Evolutionary conservation across 2,888 invertebrate genomes (phyloP), one percentile per base, ranked within the genome.

Genomic region (Ryuthela nishihirai): DNA sequence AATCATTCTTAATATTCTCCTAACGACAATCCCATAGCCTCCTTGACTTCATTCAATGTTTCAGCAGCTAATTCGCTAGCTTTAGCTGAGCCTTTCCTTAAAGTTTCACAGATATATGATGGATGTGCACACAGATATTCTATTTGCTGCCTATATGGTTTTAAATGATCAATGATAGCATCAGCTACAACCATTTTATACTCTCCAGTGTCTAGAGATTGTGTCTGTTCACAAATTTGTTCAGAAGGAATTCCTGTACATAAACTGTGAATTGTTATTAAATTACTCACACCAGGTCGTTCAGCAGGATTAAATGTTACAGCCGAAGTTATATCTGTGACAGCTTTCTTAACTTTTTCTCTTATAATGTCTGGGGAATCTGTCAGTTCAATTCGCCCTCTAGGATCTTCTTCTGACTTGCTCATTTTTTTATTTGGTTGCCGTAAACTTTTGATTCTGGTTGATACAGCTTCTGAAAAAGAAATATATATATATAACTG

Each of bases 401-500:
- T 85, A 0, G 80, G 73, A 75, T 91, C 86, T 0, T 78, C 71
- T 70, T 92, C 89, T 0, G 98, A 98, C 77, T 99, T 99, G 10
- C 98, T 98, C 99, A 99, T 99, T 79, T 99, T 99, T 71, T 86
- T 87, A 0, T 73, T 71, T 0, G 97, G 94, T 71, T 92, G 85
- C 41, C 91, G 81, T 7, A 99, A 78, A 71, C 92, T 94, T 69
- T 83, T 62, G n/a, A 62, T 45, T n/a, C 48, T 49, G 3, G 54
- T 46, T 29, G 24, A 36, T 6, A 20, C 43, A 12, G 26, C 23
- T 43, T 54, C 60, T 54, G n/a, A 10, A 39, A 58, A 29, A 5
- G 23, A 15, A 24, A 42, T 17, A 23, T 25, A 9, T n/a, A n/a
- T n/a, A n/a, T n/a, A n/a, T n/a, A n/a, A n/a, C n/a, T n/a, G n/a